These are phyloP conservation scores for Hemichromis elongatus DNA, from an alignment of 2,113 vertebrate genomes.

Conservation along the genomic window DNA sequence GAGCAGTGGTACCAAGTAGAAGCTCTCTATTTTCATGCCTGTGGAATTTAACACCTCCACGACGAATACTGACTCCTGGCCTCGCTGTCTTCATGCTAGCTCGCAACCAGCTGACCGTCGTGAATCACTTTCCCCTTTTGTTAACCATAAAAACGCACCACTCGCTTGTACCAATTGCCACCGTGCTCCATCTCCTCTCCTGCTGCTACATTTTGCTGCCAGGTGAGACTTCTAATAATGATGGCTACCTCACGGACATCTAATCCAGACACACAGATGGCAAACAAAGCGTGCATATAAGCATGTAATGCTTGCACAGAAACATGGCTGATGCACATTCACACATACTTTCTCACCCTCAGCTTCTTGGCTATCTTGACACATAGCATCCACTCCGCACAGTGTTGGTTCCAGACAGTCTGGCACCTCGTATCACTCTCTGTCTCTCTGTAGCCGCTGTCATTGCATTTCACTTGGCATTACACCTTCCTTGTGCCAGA, in stretches of 20 bases:
- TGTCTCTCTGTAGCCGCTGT: background rate
- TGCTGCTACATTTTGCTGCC: conserved; percentile 49
- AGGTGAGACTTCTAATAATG: conserved; percentile 2
- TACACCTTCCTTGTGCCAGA: conserved; percentile 4
- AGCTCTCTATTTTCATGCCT: background rate
- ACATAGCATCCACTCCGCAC: conserved; percentile 20
- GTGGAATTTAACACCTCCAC: conserved; percentile 52
- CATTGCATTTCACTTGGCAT: background rate
- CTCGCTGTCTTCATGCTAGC: background rate
- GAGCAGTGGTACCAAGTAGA: background rate
- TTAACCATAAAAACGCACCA: conserved; percentile 1
- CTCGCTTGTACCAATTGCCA: background rate
- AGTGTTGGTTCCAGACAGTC: conserved; percentile 49
- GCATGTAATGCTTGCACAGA: background rate
- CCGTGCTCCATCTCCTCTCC: background rate
- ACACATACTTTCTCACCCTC: conserved; percentile 20
- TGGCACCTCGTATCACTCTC: conserved; percentile 32
- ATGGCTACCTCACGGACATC: background rate
- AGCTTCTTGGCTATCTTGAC: conserved; percentile 10
- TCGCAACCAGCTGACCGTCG: background rate
- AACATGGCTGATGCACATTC: background rate
- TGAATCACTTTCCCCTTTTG: background rate
- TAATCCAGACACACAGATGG: background rate
- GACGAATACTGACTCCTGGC: background rate
- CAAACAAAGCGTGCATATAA: background rate